Percentiles rank a stretch among this genome's conserved stretches.
Evolutionary conservation across 2,113 vertebrate species (phyloP).

Genomic region (Taxidea taxus): DNA sequence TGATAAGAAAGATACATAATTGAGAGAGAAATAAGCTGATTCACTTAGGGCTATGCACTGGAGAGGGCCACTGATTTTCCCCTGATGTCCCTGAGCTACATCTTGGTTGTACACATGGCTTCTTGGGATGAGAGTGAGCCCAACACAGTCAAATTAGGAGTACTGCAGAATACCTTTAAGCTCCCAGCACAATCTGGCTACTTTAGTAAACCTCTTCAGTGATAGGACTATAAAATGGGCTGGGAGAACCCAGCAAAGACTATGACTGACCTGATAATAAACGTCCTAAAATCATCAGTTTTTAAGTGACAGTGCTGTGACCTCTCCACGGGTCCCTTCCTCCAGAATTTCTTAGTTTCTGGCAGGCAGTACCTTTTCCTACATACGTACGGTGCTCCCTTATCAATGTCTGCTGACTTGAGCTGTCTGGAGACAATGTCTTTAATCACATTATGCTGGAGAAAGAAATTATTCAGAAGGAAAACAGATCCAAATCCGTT

Average conservation of each 20-base stretch:
- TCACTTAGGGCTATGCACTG: background rate
- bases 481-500: background rate
- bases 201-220: background rate
- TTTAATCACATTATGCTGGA: background rate
- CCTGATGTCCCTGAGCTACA: background rate
- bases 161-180: background rate
- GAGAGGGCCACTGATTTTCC: background rate
- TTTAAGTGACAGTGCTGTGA: background rate
- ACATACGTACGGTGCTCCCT: background rate
- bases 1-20: background rate
- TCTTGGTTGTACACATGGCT: background rate
- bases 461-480: background rate
- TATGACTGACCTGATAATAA: background rate
- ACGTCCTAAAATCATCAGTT: background rate
- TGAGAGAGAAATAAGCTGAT: background rate
- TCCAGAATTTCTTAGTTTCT: background rate
- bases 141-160: background rate
- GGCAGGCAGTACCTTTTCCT: background rate
- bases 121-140: background rate
- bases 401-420: background rate
- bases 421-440: background rate
- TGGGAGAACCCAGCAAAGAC: background rate
- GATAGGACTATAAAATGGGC: background rate
- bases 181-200: background rate
- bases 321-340: background rate